A percentile compares a stretch with the other conserved stretches of the same genome.
These are phyloP conservation scores for Cylloceria caligata DNA, from an alignment of 2,888 invertebrate genomes.

Conservation along the genomic window DNA sequence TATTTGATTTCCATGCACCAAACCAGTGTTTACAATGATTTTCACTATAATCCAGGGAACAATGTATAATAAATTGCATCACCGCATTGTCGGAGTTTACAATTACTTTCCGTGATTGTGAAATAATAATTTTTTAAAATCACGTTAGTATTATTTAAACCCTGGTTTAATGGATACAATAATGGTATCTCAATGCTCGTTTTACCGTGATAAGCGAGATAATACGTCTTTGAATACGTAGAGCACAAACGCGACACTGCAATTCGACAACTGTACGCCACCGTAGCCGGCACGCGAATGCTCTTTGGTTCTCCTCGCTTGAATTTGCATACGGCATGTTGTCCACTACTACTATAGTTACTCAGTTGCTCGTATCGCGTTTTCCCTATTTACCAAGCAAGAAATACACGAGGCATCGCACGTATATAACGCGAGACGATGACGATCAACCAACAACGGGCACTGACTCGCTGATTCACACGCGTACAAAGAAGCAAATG, in stretches of 20 bases:
- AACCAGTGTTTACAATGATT: background rate
- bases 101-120: background rate
- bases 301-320: constrained; percentile 46
- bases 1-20: background rate
- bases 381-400: constrained; percentile 45
- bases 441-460: constrained; percentile 10
- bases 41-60: background rate
- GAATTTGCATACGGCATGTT: constrained; percentile 55
- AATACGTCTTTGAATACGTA: constrained; percentile 1
- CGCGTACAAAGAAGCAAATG: constrained; percentile 29
- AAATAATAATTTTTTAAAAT: background rate
- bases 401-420: background rate
- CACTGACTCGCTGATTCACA: constrained; percentile 18
- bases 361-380: constrained; percentile 28
- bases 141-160: background rate
- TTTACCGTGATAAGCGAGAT: constrained; percentile 20
- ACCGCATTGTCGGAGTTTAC: no score
- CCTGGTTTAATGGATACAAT: background rate
- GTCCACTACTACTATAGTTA: background rate
- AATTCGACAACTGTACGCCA: constrained; percentile 61
- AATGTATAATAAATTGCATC: no score
- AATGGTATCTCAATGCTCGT: constrained; percentile 8
- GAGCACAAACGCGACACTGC: constrained; percentile 20
- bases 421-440: background rate
- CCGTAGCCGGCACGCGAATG: constrained; percentile 69